Evolutionary conservation across 1,140 invertebrate species (phyloP), one percentile per base, ranked within the genome.

Genomic region (Dendroctonus ponderosae): DNA sequence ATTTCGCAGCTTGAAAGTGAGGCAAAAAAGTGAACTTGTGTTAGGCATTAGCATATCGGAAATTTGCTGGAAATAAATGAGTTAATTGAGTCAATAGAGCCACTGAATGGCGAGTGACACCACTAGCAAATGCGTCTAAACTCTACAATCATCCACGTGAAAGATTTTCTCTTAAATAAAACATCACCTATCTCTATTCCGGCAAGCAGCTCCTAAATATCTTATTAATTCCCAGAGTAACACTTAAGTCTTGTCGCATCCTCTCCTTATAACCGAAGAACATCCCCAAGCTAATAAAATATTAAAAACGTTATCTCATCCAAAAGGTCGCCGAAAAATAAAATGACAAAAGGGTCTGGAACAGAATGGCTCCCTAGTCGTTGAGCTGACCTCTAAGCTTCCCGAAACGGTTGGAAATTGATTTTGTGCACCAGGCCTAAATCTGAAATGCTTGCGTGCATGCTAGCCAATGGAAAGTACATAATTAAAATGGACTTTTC

Each of bases 161-260:
- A 53, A 53, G 52, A 53, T 48, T 59, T 59, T 48, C 14, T 15
- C 5, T 57, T 57, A 57, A 65, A 57, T 57, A 65, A 63, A 65
- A 65, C 53, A 65, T 65, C 11, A 40, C n/a, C 53, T 50, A 65
- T 65, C 9, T 65, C 52, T 65, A 65, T 65, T 65, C 54, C 42
- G 15, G 11, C 44, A 39, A 57, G 54, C 11, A 49, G 46, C 8
- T 38, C 53, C 53, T 65, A 65, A 65, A 65, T 65, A 65, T 65
- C 62, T 57, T 65, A 65, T 65, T 65, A 65, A 65, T 57, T 65
- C 62, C 54, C 62, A 57, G 8, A 48, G 62, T 65, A 65, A 65
- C 62, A 65, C 62, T 65, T 65, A 65, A 65, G 62, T 58, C 62
- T 65, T 65, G 62, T 57, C 62, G 42, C 54, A 65, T 65, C 44